Conservation (phyloP, 2,797 vertebrate genomes). For the Scarus forsteni region DNA sequence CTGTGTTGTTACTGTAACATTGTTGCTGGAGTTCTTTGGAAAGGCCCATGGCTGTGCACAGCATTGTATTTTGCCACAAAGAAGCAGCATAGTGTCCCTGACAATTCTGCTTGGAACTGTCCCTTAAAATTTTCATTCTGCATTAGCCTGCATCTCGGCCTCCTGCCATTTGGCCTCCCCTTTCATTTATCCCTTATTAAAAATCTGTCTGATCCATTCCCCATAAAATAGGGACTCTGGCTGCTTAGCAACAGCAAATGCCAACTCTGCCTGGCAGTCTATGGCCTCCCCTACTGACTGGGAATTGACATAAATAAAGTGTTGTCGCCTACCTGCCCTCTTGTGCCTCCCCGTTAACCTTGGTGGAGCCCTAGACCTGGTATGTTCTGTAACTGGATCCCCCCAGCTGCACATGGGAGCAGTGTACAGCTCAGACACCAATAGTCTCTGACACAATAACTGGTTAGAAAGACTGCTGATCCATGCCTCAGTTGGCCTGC, state of each 20-base stretch:
- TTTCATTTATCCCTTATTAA: slow-evolving; percentile 49
- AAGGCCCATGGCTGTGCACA: neutral
- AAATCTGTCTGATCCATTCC: slow-evolving; percentile 66
- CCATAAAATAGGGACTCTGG: slow-evolving; percentile 75
- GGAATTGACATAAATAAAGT: slow-evolving; percentile 65
- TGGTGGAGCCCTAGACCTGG: slow-evolving; percentile 51
- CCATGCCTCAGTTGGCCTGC: slow-evolving; percentile 45
- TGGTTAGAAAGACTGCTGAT: slow-evolving; percentile 37
- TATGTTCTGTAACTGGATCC: slow-evolving; percentile 62
- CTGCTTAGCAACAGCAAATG: slow-evolving; percentile 84
- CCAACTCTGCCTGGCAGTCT: slow-evolving; percentile 62
- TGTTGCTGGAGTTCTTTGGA: slow-evolving; percentile 4
- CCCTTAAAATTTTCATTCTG: neutral
- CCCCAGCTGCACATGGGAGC: slow-evolving; percentile 40
- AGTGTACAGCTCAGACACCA: slow-evolving; percentile 44
- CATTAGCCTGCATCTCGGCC: slow-evolving; percentile 10
- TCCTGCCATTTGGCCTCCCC: slow-evolving; percentile 25
- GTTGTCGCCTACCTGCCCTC: slow-evolving; percentile 66
- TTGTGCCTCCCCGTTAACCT: slow-evolving; percentile 65
- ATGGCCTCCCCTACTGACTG: slow-evolving; percentile 67
- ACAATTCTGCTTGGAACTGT: neutral
- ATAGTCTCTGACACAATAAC: slow-evolving; percentile 24
- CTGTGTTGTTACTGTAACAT: slow-evolving; percentile 22
- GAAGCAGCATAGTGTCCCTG: neutral
- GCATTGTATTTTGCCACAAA: neutral